Evolutionary conservation across 2,113 vertebrate species (phyloP), one percentile per base, ranked within the genome.

Genomic region (Chlamydotis undulata): DNA sequence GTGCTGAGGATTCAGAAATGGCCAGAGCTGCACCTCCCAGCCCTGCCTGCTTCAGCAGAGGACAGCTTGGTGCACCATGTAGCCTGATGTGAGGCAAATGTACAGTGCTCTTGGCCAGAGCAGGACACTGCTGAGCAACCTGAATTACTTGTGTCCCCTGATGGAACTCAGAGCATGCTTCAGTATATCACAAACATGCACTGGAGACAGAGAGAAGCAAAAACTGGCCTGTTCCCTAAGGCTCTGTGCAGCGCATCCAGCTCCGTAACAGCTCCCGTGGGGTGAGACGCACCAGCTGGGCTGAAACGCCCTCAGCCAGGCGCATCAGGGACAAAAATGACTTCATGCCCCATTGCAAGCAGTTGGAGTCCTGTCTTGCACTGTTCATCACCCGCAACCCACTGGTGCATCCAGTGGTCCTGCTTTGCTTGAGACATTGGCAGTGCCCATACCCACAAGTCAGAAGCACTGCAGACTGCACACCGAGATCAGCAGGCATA

Each of bases 231-330:
- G 0, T 76, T 76, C 33, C 43, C 31, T 35, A 37, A 57, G n/a
- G 65, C 7, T 39, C 24, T 25, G 49, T 63, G 39, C 56, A 70
- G 28, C n/a, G 47, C 12, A 23, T 28, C 28, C 6, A 26, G 55
- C 19, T 39, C 57, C 28, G 15, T 49, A 14, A 31, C 1, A 2
- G 14, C 14, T 60, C 37, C 53, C 23, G 10, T 1, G 0, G 22
- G 28, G 9, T 52, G 22, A 67, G 31, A 71, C 47, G 55, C 37
- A 33, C 19, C 53, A 47, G 7, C 5, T 10, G 18, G 21, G 47
- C n/a, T 16, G 43, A 64, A 70, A 29, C 4, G 1, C 22, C 26
- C 22, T 57, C 50, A 50, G 64, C 8, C 41, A 23, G 47, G 28
- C 47, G 43, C 14, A 15, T 5, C 33, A 37, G 74, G 39, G 47